Base-by-base conservation (phyloP, 2,113 vertebrate species). In the Dipodomys merriami region DNA sequence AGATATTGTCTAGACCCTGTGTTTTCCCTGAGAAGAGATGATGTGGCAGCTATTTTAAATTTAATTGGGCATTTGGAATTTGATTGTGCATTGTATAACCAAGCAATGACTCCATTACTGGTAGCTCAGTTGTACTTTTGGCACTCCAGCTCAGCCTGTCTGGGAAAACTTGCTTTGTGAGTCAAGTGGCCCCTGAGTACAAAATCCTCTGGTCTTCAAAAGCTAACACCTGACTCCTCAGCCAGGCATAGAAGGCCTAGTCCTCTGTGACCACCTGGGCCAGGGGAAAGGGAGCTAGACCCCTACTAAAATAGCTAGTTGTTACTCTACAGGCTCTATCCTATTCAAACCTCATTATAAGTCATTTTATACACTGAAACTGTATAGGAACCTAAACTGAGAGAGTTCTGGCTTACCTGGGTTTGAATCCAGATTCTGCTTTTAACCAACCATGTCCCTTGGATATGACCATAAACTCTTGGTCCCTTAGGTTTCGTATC, bases 401-500 rank as follows among this genome's bases (percentile, higher is more conserved):
- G 62, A 27, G 39, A 65, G n/a, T 88, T 49, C 74, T 77, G 15
- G 71, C 10, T 18, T 35, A 2, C 53, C 11, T 77, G 27, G 35
- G 23, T 80, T 95, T 86, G 93, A 9, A 90, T 88, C 90, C 39
- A 86, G 60, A 23, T n/a, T 93, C 62, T 80, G 30, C 49, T 19
- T 88, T 94, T 82, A 81, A 12, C 69, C 46, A 87, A 12, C 16
- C 73, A 44, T 27, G 1, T 68, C 87, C n/a, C 29, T 82, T 90
- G 46, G 62, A 68, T 68, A 30, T 57, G 69, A 81, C 33, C 85
- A 33, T 74, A 62, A 85, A 7, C 30, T 80, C 35, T 72, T 88
- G 76, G 67, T 49, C 64, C 30, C 65, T 86, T 7, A 74, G 71
- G 80, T 83, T 87, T 71, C 46, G 86, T 33, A 46, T 93, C 33